Conservation (phyloP, 2,797 vertebrate genomes). For the Balearica regulorum region DNA sequence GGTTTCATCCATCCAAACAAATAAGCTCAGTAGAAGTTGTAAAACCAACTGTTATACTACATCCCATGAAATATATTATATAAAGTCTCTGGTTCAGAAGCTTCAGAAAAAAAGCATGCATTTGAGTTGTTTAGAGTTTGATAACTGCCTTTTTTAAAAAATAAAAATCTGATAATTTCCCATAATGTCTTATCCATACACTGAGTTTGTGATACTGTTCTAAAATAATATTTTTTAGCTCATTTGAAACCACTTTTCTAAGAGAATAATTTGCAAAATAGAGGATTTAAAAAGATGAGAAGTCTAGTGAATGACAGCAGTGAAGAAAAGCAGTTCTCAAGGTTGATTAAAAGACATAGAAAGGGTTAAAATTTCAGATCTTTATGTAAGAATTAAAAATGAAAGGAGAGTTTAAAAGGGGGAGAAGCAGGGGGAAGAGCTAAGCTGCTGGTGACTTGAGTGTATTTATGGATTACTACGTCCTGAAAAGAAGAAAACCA, state of each 20-base stretch:
- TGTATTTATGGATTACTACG: constrained; percentile 87
- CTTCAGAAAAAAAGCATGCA: neutral
- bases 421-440: constrained; percentile 63
- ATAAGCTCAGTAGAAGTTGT: neutral
- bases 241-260: neutral
- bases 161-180: neutral
- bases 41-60: neutral
- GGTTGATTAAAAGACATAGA: constrained; percentile 24
- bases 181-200: neutral
- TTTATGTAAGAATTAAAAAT: constrained; percentile 64
- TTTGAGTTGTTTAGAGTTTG: neutral
- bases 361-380: constrained; percentile 87
- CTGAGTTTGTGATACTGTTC: neutral
- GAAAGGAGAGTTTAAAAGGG: constrained; percentile 70
- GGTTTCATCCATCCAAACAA: neutral
- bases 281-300: neutral
- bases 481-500: constrained; percentile 77
- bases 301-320: neutral
- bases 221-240: neutral
- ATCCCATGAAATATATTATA: neutral
- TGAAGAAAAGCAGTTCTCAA: neutral
- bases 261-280: neutral
- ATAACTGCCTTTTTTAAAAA: neutral
- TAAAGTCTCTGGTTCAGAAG: neutral
- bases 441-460: constrained; percentile 81